A percentile compares a stretch with the other conserved stretches of the same genome.
phyloP scores from a whole-genome alignment of 2,797 vertebrate genomes.

The Crenichthys baileyi region DNA sequence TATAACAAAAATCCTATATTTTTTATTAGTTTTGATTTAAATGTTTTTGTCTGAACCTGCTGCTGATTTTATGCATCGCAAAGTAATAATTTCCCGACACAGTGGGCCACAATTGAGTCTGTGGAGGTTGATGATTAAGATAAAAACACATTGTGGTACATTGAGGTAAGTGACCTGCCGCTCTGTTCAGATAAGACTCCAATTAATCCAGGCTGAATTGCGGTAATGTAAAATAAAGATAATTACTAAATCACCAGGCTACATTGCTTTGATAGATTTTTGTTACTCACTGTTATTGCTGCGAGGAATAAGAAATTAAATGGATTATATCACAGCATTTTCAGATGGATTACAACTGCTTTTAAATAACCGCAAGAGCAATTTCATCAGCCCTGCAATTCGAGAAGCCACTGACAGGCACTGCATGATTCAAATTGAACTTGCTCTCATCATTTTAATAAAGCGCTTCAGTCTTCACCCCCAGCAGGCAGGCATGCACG shows the following conservation, averaged over 20 bases:
- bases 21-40: slow-evolving; percentile 49
- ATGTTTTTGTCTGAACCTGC: slow-evolving; percentile 51
- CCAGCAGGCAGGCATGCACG: slow-evolving; percentile 63
- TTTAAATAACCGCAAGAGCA: slow-evolving; percentile 87
- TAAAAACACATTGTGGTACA: slow-evolving; percentile 80
- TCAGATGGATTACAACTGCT: slow-evolving; percentile 89
- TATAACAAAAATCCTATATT: slow-evolving; percentile 41
- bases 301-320: slow-evolving; percentile 85
- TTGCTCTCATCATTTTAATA: slow-evolving; percentile 84
- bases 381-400: slow-evolving; percentile 85
- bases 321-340: slow-evolving; percentile 85
- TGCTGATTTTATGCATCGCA: slow-evolving; percentile 66
- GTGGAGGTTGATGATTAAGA: slow-evolving; percentile 80
- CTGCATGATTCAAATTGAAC: slow-evolving; percentile 84
- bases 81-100: slow-evolving; percentile 74
- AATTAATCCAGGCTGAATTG: slow-evolving; percentile 84
- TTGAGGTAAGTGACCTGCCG: slow-evolving; percentile 85
- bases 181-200: slow-evolving; percentile 82
- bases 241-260: slow-evolving; percentile 86
- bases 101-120: slow-evolving; percentile 76
- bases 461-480: slow-evolving; percentile 77
- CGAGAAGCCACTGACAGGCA: slow-evolving; percentile 83
- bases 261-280: slow-evolving; percentile 84
- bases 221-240: slow-evolving; percentile 85
- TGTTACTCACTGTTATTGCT: slow-evolving; percentile 82